Conservation (phyloP, 2,797 vertebrate genomes). For the Bucorvus abyssinicus region DNA sequence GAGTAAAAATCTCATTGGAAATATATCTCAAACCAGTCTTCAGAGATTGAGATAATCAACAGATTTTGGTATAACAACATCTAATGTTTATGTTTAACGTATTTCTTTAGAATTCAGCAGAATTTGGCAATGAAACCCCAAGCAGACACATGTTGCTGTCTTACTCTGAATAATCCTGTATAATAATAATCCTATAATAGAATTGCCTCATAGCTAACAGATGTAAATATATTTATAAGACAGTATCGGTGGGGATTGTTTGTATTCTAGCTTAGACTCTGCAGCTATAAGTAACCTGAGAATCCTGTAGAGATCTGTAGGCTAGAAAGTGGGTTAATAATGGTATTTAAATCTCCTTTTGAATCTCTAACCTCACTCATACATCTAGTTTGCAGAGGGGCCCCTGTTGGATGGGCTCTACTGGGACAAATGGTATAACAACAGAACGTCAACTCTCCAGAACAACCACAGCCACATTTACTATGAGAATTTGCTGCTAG, state of each 20-base stretch:
- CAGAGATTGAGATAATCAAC: not conserved
- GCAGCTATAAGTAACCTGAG: not conserved
- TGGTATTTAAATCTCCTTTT: not conserved
- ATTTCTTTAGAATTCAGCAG: not conserved
- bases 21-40: not conserved
- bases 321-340: not conserved
- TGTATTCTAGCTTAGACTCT: not conserved
- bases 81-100: not conserved
- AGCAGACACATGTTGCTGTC: not conserved
- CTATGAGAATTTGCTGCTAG: constrained; percentile 72
- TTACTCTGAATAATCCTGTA: not conserved
- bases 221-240: not conserved
- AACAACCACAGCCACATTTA: constrained; percentile 61
- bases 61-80: not conserved
- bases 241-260: not conserved
- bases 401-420: constrained; percentile 72
- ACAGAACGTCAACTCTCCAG: not conserved
- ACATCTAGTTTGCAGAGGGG: constrained; percentile 67
- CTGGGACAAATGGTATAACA: constrained; percentile 65
- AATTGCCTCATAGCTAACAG: not conserved
- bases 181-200: not conserved
- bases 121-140: not conserved
- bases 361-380: not conserved
- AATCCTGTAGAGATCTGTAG: not conserved
- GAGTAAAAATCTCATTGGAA: not conserved